These are phyloP conservation scores for Micrastur ruficollis DNA, from an alignment of 2,797 vertebrate species.

Conservation along the genomic window DNA sequence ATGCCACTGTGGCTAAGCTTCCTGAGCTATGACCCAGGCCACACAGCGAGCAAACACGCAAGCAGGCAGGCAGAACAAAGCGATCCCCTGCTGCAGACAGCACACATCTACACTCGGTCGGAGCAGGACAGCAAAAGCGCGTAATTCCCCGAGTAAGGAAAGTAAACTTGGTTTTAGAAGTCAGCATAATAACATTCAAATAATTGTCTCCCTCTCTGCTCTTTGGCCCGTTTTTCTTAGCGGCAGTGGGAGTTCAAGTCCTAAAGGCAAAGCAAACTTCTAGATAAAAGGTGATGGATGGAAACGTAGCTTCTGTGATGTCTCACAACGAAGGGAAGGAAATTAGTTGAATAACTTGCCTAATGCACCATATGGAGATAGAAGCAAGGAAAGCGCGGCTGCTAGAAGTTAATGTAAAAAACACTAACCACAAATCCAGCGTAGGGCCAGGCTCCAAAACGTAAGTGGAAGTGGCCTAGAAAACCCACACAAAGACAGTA, in stretches of 20 bases:
- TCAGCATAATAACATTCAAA: background rate
- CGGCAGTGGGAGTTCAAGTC: background rate
- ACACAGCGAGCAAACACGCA: background rate
- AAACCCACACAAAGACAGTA: slow-evolving; percentile 13
- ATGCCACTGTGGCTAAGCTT: background rate
- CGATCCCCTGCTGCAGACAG: background rate
- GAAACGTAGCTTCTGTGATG: background rate
- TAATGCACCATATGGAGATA: background rate
- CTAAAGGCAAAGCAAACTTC: background rate
- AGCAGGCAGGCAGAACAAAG: background rate
- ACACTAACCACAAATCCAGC: slow-evolving; percentile 38
- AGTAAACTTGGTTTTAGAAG: background rate
- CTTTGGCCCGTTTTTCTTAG: background rate
- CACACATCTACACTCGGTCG: background rate
- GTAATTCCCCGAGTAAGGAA: background rate
- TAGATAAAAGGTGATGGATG: background rate
- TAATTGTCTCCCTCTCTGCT: background rate
- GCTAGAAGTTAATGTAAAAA: slow-evolving; percentile 18
- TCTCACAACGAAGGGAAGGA: background rate
- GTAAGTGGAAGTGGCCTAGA: slow-evolving; percentile 31
- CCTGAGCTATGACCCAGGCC: background rate
- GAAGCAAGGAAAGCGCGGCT: background rate
- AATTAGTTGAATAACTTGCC: background rate
- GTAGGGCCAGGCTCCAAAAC: slow-evolving; percentile 1
- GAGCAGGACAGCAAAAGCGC: background rate